Base-by-base conservation (phyloP, 2,888 invertebrate species). In the Mythimna impura region DNA sequence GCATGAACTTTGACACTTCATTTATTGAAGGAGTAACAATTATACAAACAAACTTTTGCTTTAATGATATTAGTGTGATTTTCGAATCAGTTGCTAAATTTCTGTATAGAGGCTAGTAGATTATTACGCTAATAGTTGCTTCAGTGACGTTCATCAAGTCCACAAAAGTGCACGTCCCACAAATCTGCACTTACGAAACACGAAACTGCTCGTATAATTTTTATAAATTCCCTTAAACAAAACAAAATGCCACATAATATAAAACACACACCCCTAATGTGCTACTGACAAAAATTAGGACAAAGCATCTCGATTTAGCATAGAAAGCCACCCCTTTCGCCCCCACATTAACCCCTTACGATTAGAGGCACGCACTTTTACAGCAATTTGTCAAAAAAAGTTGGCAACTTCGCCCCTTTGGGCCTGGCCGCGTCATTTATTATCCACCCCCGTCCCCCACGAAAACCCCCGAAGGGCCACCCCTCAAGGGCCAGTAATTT, bases 351-450 rank as follows among this genome's bases (percentile, higher is more conserved):
- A 71, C 66, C 80, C 73, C 71, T 76, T 77, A 72, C 71, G 78
- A 85, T 93, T 93, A 93, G 92, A 87, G 88, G 77, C 88, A 93
- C 93, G 93, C 92, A 94, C 94, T 94, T 93, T 94, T 90, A 90
- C 89, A 89, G 94, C 92, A 95, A 95, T 95, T 95, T 96, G 95
- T 95, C 95, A 96, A 94, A 95, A 95, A 95, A 95, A 95, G 94
- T 95, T 94, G 91, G 91, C 91, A 92, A 93, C 92, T 93, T 92
- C 89, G 88, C 92, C 94, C 94, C 91, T 76, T 10, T 84, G 85
- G 88, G 81, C 81, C 83, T 83, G 82, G 84, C 85, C 78, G 84
- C 87, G 91, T 94, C 95, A 95, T 95, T 95, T 95, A 95, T 94
- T 93, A 94, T 88, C 90, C 90, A 84, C 81, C 87, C 87, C 88